Percentiles rank a stretch among this genome's conserved stretches.
Evolutionary conservation across 2,797 vertebrate genomes (phyloP).

Genomic region (Chrysolophus pictus): DNA sequence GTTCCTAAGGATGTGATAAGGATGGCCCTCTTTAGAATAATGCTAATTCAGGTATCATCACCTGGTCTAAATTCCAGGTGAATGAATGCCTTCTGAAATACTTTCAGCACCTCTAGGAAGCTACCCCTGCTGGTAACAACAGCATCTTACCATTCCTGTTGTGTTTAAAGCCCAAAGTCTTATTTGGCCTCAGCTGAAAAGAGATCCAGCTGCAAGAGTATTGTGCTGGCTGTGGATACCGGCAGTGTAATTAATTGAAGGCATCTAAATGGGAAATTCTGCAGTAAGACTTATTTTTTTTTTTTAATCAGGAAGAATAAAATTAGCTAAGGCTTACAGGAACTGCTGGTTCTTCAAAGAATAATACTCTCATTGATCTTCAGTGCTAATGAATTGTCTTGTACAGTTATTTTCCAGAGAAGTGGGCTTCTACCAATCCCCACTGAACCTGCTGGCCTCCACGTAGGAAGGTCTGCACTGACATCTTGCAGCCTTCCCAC

Average conservation of each 20-base stretch:
- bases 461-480: neutral
- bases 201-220: neutral
- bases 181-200: neutral
- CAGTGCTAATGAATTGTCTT: neutral
- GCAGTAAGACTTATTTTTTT: neutral
- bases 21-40: neutral
- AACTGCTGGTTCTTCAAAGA: neutral
- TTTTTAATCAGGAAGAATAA: neutral
- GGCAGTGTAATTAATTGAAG: neutral
- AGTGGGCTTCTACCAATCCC: neutral
- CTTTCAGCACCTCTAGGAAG: neutral
- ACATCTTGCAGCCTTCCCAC: neutral
- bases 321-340: neutral
- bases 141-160: neutral
- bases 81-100: neutral
- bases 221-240: neutral
- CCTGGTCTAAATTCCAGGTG: neutral
- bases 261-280: neutral
- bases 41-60: neutral
- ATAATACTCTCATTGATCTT: neutral
- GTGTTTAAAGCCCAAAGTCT: neutral
- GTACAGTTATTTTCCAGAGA: neutral
- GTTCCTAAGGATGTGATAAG: neutral
- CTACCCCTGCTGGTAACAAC: neutral
- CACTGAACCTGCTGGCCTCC: neutral